Evolutionary conservation across 2,113 vertebrate genomes (phyloP), one percentile per base, ranked within the genome.

Genomic region (Jaculus jaculus): DNA sequence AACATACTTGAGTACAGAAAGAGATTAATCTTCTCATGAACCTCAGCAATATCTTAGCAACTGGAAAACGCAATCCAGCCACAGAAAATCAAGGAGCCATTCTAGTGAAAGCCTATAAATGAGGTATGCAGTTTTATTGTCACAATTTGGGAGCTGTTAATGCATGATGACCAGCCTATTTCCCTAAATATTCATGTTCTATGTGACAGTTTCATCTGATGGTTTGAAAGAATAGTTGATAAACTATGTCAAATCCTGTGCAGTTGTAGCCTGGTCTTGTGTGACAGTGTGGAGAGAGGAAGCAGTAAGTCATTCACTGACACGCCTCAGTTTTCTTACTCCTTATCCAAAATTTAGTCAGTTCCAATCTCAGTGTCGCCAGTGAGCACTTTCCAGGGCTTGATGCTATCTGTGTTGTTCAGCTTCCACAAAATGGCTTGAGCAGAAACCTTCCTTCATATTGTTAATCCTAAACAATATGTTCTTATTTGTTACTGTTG

Each of bases 401-500:
- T 60, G 78, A 77, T 82, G 82, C 91, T 71, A 8, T 90, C 79
- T 88, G 30, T 34, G 71, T 11, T 28, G 10, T 42, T 66, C 24
- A 16, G 60, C 16, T 26, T 78, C 54, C 28, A 72, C 72, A 77
- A 77, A 92, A 54, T 60, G 47, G 9, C 66, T 78, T 92, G 89
- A 61, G 89, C 90, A 91, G 84, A 42, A 80, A 73, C 39, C 74
- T 54, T 26, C 86, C 84, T 84, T 42, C 10, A 7, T 72, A 74
- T 51, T 87, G 74, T 75, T 74, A 69, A 47, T 24, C 11, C 17
- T 83, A 73, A 91, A 91, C 88, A 95, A 54, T 69, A 74, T 51
- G 16, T 95, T 87, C 84, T 82, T 93, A 87, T 95, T 85, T 96
- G 74, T 87, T 87, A 28, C 75, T 30, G 90, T 94, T 90, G 77